phyloP scores from a whole-genome alignment of 23 tunicate genomes.

The Clavelina lepadiformis region DNA sequence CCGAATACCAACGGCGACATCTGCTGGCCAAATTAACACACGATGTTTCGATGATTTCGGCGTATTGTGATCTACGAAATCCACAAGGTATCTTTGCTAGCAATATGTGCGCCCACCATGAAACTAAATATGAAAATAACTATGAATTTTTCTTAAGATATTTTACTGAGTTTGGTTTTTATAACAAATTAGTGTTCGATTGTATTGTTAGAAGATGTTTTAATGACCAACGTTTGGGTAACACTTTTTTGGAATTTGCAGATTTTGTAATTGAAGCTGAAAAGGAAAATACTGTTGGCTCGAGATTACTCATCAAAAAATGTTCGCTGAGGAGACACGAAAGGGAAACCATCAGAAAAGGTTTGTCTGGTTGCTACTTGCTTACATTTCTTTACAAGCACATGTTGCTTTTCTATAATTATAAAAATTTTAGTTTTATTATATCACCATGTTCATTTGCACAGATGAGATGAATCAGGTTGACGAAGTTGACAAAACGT shows the following conservation, averaged over 20 bases:
- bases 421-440: no score
- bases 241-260: constrained; percentile 2
- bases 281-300: constrained; percentile 13
- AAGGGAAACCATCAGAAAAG: constrained; percentile 18
- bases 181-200: no score
- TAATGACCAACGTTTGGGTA: no score
- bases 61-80: constrained; percentile 48
- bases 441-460: no score
- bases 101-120: no score
- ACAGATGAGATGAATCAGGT: background rate
- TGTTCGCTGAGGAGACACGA: constrained; percentile 10
- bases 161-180: no score
- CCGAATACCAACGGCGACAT: constrained; percentile 57
- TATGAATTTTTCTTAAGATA: no score
- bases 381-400: no score
- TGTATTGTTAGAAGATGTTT: background rate
- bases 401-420: no score
- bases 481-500: background rate
- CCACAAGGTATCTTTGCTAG: constrained; percentile 30
- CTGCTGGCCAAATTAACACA: constrained; percentile 58
- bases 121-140: no score
- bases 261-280: constrained; percentile 42
- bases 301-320: constrained; percentile 17
- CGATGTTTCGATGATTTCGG: constrained; percentile 54
- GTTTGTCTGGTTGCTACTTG: background rate